Percentiles rank a stretch among this genome's conserved stretches.
Conservation (phyloP, 2,888 invertebrate genomes). For the Pristionchus exspectatus region DNA sequence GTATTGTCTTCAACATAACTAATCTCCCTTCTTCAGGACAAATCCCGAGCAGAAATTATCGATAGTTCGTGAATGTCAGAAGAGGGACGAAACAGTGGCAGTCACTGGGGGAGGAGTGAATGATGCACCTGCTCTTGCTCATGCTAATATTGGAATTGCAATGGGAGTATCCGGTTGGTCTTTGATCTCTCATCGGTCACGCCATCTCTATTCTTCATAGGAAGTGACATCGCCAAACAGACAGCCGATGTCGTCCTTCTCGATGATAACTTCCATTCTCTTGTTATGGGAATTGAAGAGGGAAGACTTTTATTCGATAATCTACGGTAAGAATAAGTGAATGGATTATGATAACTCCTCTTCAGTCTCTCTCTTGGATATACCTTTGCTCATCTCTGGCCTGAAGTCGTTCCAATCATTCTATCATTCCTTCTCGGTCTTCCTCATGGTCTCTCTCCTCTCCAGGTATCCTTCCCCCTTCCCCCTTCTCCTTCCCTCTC, state of each 20-base stretch:
- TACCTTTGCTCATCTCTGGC: conserved; percentile 78
- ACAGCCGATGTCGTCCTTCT: conserved; percentile 75
- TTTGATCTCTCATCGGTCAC: not conserved
- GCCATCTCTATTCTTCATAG: conserved; percentile 50
- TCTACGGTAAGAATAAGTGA: conserved; percentile 58
- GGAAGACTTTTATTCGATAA: conserved; percentile 75
- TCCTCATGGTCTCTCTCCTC: conserved; percentile 74
- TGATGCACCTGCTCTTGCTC: conserved; percentile 76
- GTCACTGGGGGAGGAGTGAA: conserved; percentile 73
- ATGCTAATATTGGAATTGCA: conserved; percentile 78
- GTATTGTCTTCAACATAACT: no score
- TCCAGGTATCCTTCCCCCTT: conserved; percentile 65
- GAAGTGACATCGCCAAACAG: conserved; percentile 74
- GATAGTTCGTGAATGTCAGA: conserved; percentile 77
- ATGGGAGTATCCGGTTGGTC: conserved; percentile 73
- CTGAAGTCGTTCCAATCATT: conserved; percentile 77
- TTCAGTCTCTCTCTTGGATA: conserved; percentile 75
- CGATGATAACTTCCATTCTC: conserved; percentile 77
- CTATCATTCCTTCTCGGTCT: conserved; percentile 76
- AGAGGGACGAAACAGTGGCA: conserved; percentile 74
- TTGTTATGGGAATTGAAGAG: conserved; percentile 76
- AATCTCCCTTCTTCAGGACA: conserved; percentile 63
- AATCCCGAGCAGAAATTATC: conserved; percentile 76
- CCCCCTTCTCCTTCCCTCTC: not conserved
- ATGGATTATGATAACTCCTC: no score